phyloP scores from a whole-genome alignment of 2,113 vertebrate species.

The Globicephala melas region DNA sequence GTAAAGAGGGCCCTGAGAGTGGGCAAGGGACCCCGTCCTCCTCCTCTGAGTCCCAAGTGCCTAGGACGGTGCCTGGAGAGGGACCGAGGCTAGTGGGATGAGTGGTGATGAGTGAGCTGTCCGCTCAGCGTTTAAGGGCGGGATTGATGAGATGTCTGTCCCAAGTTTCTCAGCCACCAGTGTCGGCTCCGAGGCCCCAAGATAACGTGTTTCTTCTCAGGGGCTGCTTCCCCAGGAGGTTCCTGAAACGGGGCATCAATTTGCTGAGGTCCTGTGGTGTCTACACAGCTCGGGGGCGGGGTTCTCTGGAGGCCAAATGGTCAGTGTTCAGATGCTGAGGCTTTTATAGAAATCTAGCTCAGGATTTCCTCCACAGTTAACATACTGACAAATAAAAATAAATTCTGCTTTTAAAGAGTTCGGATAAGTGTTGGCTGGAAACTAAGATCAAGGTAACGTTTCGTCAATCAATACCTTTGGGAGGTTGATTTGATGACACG shows the following conservation, averaged over 20 bases:
- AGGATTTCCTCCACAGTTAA: neutral
- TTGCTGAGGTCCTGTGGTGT: fast-evolving
- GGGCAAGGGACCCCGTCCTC: neutral
- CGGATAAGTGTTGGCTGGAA: neutral
- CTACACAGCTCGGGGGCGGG: fast-evolving
- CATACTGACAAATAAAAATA: neutral
- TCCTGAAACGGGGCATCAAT: fast-evolving
- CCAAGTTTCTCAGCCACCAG: neutral
- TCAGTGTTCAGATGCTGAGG: neutral
- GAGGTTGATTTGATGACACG: neutral
- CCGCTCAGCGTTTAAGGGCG: fast-evolving
- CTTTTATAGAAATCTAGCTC: neutral
- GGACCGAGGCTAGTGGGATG: neutral
- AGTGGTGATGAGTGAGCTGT: neutral
- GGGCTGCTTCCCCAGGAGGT: too few species aligned
- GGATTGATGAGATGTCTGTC: neutral
- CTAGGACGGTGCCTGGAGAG: neutral
- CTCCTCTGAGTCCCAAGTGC: neutral
- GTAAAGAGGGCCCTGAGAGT: fast-evolving
- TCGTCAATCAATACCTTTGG: neutral
- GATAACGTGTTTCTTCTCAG: fast-evolving
- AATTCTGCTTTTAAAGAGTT: neutral
- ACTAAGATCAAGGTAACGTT: neutral
- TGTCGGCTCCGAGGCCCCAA: fast-evolving
- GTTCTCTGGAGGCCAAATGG: too few species aligned